Evolutionary conservation across 2,888 invertebrate genomes (phyloP), one percentile per base, ranked within the genome.

Genomic region (Troides helena): DNA sequence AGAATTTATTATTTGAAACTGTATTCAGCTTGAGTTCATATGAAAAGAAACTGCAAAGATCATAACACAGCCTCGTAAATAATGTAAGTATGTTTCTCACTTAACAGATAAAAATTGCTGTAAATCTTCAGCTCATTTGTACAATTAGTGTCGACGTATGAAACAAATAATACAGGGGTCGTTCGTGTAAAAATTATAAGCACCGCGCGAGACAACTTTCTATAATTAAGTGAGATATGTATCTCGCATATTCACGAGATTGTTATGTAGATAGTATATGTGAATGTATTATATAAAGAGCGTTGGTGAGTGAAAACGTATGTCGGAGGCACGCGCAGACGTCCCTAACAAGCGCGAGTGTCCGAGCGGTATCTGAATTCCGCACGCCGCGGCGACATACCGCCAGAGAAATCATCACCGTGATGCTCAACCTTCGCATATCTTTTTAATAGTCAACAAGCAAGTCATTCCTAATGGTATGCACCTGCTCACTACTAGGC

Each of bases 361-460:
- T 85, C 85, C 83, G 78, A 84, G 81, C 82, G 80, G 85, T 83
- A 85, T 85, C 87, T 87, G 84, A 86, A 86, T 87, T 86, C 86
- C 84, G 80, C 80, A 77, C 81, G 82, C 81, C 80, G 58, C 77
- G 80, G 79, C 82, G 82, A 80, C 80, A 78, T 75, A 72, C 79
- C 72, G 75, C 77, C 78, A 81, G 88, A 83, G 88, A 88, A 88
- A 89, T 86, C 86, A 78, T 72, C 74, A 73, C 79, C 76, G 61
- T 70, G 80, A 79, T 46, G 68, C 74, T 67, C 81, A 87, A 88
- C 88, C 76, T 85, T 86, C 81, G 69, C 39, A 59, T 59, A 61
- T 63, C 58, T 46, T 12, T 46, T 14, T 46, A 46, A 14, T 46
- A 12, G 14, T 14, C 46, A 14, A 46, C 46, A 4, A 46, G 46